Conservation (phyloP, 2,797 vertebrate species). For the Gephyroberyx darwinii region DNA sequence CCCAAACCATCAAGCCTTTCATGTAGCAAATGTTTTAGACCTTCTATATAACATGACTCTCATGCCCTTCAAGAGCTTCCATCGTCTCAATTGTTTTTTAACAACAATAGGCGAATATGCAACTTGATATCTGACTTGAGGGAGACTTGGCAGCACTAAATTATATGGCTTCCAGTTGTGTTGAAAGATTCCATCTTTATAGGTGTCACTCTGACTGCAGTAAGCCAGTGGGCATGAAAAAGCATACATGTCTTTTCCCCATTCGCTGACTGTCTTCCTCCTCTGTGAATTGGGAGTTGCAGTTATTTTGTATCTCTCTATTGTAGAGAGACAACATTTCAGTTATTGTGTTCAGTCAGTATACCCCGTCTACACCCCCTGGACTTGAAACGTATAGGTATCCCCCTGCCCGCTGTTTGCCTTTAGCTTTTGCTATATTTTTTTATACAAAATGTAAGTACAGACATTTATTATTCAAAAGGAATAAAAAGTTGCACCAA, state of each 20-base stretch:
- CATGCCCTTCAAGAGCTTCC: constrained; percentile 55
- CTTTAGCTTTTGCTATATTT: constrained; percentile 82
- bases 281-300: constrained; percentile 10
- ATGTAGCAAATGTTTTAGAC: constrained; percentile 51
- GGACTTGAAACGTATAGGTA: constrained; percentile 47
- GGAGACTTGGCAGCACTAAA: constrained; percentile 32
- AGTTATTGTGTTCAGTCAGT: constrained; percentile 40
- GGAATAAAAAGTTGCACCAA: constrained; percentile 88
- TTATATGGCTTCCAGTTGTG: constrained; percentile 17
- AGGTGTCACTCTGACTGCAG: constrained; percentile 36
- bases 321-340: constrained; percentile 34
- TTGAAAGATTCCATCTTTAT: constrained; percentile 12
- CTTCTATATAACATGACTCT: constrained; percentile 30
- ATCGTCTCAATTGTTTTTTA: constrained; percentile 44
- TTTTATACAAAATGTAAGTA: constrained; percentile 89
- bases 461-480: constrained; percentile 86
- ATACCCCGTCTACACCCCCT: constrained; percentile 36
- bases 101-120: constrained; percentile 54
- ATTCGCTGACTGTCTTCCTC: constrained; percentile 25
- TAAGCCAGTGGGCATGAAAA: constrained; percentile 42
- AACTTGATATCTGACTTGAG: constrained; percentile 38
- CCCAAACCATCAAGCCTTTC: constrained; percentile 3
- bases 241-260: constrained; percentile 26
- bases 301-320: constrained; percentile 43
- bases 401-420: constrained; percentile 65